Evolutionary conservation across 1,140 invertebrate species (phyloP), one percentile per base, ranked within the genome.

Genomic region (Aphelinus certus): DNA sequence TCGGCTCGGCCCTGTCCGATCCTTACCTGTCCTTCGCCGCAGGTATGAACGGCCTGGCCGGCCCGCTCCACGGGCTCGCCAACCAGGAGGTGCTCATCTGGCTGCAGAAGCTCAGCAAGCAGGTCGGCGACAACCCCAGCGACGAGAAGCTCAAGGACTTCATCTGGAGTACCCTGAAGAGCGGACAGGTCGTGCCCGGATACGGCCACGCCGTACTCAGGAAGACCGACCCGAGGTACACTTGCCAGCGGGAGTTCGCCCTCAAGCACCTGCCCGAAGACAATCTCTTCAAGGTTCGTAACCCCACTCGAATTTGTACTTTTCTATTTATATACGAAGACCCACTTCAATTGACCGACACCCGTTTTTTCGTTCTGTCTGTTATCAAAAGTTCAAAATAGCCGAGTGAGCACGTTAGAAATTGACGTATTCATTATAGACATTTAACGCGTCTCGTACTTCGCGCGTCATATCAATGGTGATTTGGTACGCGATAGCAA

Each of bases 181-280:
- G 94, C 61, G 97, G 97, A 78, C 95, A 97, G 87, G 97, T 99
- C 55, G 95, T 99, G 47, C 97, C 97, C 69, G 97, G 97, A 46
- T 99, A 98, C 84, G 97, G 97, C 6, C 97, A 99, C 85, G 97
- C 97, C 81, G 97, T 99, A 2, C 91, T 99, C 10, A 92, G 97
- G 72, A 98, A 98, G 88, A 99, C 97, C 77, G 97, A 99, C 89
- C 97, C 97, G 51, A 92, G 97, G 77, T 97, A 96, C 83, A 95
- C 93, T 9, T 97, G 96, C 88, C 97, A 98, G 88, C 91, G 96
- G 71, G 97, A 98, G 84, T 99, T 99, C 87, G 96, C 97, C 1
- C 88, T 96, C 75, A 97, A 98, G 87, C 95, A 98, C 86, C 87
- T 98, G 81, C 97, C 97, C 10, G 92, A 98, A 76, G 97, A 99